phyloP scores from a whole-genome alignment of 2,797 vertebrate genomes.

The Glossophaga mutica region DNA sequence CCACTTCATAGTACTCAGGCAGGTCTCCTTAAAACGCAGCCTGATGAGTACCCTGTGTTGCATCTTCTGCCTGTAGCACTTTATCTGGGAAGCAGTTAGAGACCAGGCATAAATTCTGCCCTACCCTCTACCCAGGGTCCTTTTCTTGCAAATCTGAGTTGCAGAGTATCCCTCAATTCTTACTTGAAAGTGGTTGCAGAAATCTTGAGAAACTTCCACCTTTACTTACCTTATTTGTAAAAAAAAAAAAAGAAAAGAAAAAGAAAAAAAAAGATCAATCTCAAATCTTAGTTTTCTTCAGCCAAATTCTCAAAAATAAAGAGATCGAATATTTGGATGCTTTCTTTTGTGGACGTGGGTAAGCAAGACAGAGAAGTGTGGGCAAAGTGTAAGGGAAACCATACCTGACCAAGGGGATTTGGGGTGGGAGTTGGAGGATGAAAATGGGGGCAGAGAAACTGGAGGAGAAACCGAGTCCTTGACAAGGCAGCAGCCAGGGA shows the following conservation, averaged over 20 bases:
- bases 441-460: neutral
- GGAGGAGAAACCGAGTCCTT: neutral
- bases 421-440: neutral
- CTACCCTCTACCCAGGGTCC: neutral
- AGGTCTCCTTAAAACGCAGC: neutral
- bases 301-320: constrained; percentile 61
- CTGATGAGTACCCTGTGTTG: neutral
- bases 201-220: neutral
- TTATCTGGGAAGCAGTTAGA: neutral
- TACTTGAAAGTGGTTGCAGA: neutral
- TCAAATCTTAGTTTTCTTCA: constrained; percentile 31
- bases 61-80: neutral
- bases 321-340: constrained; percentile 39
- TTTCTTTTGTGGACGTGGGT: constrained; percentile 40
- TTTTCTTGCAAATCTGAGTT: neutral
- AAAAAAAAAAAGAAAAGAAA: neutral
- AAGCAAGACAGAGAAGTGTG: constrained; percentile 37
- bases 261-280: neutral
- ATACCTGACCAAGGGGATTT: constrained; percentile 15
- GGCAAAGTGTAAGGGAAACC: neutral
- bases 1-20: neutral
- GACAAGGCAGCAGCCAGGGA: neutral
- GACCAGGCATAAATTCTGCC: neutral
- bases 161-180: neutral
- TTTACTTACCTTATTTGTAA: neutral